Evolutionary conservation across 2,113 vertebrate species (phyloP).

Genomic region (Takifugu bimaculatus): DNA sequence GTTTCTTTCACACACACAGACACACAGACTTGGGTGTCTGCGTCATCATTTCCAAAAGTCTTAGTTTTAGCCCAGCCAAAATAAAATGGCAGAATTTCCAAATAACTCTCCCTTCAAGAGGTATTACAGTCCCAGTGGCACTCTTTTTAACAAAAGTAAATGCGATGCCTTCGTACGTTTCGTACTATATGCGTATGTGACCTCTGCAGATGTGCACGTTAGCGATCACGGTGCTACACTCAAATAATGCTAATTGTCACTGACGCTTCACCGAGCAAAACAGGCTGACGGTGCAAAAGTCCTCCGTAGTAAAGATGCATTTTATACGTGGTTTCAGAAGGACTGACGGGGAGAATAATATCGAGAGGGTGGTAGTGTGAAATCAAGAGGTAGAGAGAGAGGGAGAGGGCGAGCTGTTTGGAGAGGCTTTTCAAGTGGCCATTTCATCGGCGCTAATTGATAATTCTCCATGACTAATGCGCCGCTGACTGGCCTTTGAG

Average conservation of each 20-base stretch:
- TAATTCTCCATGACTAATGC: slow-evolving; percentile 67
- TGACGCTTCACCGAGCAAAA: slow-evolving; percentile 33
- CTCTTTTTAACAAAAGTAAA: too few species aligned
- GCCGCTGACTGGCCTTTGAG: slow-evolving; percentile 62
- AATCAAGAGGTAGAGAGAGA: slow-evolving; percentile 33
- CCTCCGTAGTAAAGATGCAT: slow-evolving; percentile 19
- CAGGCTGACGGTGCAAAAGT: slow-evolving; percentile 40
- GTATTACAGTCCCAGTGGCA: too few species aligned
- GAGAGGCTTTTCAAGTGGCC: slow-evolving; percentile 68
- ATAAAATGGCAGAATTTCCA: too few species aligned
- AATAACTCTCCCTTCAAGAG: too few species aligned
- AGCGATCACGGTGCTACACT: too few species aligned
- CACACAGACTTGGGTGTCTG: background rate
- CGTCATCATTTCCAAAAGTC: too few species aligned
- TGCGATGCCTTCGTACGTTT: too few species aligned
- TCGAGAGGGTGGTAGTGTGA: slow-evolving; percentile 41
- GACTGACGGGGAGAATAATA: slow-evolving; percentile 39
- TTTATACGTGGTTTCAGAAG: slow-evolving; percentile 25
- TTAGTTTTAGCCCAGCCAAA: too few species aligned
- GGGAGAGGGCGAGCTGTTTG: slow-evolving; percentile 54
- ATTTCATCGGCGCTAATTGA: slow-evolving; percentile 73
- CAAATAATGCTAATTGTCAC: slow-evolving; percentile 35
- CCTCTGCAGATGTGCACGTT: slow-evolving; percentile 14
- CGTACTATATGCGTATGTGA: too few species aligned
- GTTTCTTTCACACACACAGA: background rate